Evolutionary conservation across 2,888 invertebrate species (phyloP), one percentile per base, ranked within the genome.

Genomic region (Lasioglossum pauxillum): DNA sequence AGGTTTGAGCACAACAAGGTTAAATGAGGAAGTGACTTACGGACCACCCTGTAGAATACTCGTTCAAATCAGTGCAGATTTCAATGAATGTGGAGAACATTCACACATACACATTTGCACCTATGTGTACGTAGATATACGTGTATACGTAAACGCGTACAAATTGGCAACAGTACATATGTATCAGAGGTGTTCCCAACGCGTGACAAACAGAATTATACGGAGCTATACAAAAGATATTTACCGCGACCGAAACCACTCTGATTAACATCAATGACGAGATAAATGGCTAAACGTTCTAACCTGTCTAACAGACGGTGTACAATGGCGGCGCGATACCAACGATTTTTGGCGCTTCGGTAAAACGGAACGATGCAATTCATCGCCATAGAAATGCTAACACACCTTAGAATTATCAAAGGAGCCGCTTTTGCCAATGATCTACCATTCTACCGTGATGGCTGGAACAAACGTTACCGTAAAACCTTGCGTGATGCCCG

Each of bases 371-470:
- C 88, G 73, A 71, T 35, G 89, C 87, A 81, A 89, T 90, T 91
- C 90, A 75, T 83, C 86, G 86, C 91, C 91, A 90, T 90, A 90
- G 91, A 90, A 91, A 90, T 91, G 89, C 91, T 91, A 90, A 90
- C 91, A 81, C 85, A 74, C 86, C 83, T 85, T 89, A 83, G 86
- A 88, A 85, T 88, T 88, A 87, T 89, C 89, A 90, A 90, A 90
- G 89, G 80, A 31, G 82, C 90, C 91, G 90, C 91, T 80, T 82
- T 82, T 69, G 86, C 87, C 88, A 89, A 91, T 88, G 82, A 89
- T 86, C 84, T 76, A 87, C 80, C 89, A 78, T 86, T 86, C 84
- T 76, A 87, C 80, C 89, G 80, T 86, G 88, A 85, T 83, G 83
- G 81, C 75, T 80, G 84, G 85, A 82, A 79, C 82, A 71, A 83